These are phyloP conservation scores for Denticeps clupeoides DNA, from an alignment of 2,797 vertebrate genomes.

Conservation along the genomic window DNA sequence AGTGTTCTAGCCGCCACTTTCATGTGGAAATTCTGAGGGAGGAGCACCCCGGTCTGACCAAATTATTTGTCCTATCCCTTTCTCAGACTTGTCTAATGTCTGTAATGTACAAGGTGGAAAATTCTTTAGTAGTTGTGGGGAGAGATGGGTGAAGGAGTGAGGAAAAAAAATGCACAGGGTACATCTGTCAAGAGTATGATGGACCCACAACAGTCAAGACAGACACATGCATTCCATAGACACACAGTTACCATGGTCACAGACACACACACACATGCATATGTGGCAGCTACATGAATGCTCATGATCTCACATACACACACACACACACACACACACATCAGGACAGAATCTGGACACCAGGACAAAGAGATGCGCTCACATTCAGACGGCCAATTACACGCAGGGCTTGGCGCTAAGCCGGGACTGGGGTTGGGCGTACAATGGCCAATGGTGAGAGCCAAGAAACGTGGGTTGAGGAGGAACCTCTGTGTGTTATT, in stretches of 20 bases:
- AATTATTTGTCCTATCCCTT: conserved; percentile 21
- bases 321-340: not conserved
- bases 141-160: not conserved
- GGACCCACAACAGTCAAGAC: not conserved
- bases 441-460: not conserved
- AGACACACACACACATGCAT: conserved; percentile 2
- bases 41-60: conserved; percentile 28
- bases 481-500: no score
- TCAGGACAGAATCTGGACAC: no score
- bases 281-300: no score
- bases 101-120: conserved; percentile 23
- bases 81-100: conserved; percentile 32
- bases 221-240: not conserved
- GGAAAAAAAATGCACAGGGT: conserved; percentile 1
- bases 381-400: conserved; percentile 5
- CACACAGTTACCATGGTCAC: not conserved
- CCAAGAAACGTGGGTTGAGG: conserved; percentile 26
- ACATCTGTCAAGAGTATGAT: conserved; percentile 6
- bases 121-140: conserved; percentile 21
- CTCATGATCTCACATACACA: not conserved
- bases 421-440: not conserved
- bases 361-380: no score
- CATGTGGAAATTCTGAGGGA: conserved; percentile 38
- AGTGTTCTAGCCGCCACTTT: conserved; percentile 31
- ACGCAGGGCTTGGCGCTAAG: conserved; percentile 2